A percentile compares a stretch with the other conserved stretches of the same genome.
These are phyloP conservation scores for Stichopus horrens DNA, from an alignment of 53 echinoderm and acorn worm genomes.

Conservation along the genomic window DNA sequence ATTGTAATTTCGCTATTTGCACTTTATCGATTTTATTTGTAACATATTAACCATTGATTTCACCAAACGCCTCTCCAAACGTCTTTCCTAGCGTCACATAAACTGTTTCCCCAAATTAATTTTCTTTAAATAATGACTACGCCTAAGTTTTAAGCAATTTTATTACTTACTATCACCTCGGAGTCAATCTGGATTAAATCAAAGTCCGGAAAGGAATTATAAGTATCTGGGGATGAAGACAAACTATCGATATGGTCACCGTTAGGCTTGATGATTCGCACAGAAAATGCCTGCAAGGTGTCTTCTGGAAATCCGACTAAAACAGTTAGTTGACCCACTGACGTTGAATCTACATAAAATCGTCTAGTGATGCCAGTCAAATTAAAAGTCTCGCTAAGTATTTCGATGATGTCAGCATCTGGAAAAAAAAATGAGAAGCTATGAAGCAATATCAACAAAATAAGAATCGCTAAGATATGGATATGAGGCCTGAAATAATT, in stretches of 20 bases:
- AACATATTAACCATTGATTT: too few species aligned
- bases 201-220: neutral
- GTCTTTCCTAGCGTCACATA: too few species aligned
- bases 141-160: too few species aligned
- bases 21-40: too few species aligned
- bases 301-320: slow-evolving; percentile 5
- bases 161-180: neutral
- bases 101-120: too few species aligned
- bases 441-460: neutral
- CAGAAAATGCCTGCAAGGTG: neutral
- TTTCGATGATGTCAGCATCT: neutral
- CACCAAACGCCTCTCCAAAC: too few species aligned
- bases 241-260: neutral
- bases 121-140: too few species aligned
- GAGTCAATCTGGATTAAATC: slow-evolving; percentile 18
- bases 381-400: slow-evolving; percentile 17
- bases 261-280: slow-evolving; percentile 9
- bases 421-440: neutral
- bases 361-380: neutral
- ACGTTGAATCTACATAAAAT: neutral
- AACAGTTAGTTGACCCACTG: slow-evolving; percentile 11
- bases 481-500: too few species aligned
- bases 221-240: neutral
- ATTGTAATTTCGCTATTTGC: too few species aligned
- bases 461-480: too few species aligned